A percentile compares a stretch with the other conserved stretches of the same genome.
These are phyloP conservation scores for Manis pentadactyla DNA, from an alignment of 2,797 vertebrate genomes.

Conservation along the genomic window DNA sequence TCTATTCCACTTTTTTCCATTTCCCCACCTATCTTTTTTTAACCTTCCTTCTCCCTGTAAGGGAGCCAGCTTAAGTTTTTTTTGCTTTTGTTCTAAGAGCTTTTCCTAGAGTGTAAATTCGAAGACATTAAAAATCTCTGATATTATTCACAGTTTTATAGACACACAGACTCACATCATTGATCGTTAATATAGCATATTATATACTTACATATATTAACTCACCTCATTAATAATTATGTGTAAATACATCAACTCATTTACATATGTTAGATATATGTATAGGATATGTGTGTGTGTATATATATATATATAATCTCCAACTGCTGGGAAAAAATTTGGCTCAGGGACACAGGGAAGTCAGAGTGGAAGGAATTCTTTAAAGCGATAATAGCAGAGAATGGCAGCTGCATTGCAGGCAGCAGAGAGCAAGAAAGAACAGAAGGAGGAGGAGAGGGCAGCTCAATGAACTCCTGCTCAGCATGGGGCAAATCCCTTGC, in stretches of 20 bases:
- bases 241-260: background rate
- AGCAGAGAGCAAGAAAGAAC: too few relatives aligned
- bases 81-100: constrained; percentile 22
- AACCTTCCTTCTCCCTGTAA: constrained; percentile 16
- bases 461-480: too few relatives aligned
- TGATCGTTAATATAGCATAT: background rate
- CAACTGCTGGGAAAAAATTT: background rate
- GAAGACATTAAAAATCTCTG: background rate
- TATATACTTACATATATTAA: background rate
- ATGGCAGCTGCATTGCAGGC: too few relatives aligned
- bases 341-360: too few relatives aligned
- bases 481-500: too few relatives aligned
- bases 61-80: constrained; percentile 34
- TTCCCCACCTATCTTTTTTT: background rate
- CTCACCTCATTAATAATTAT: constrained; percentile 32
- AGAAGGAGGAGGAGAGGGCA: too few relatives aligned
- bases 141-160: background rate
- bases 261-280: background rate
- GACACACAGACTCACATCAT: background rate
- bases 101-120: constrained; percentile 9
- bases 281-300: background rate
- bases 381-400: too few relatives aligned
- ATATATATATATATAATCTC: background rate
- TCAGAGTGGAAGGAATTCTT: too few relatives aligned
- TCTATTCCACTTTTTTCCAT: background rate